A percentile compares a stretch with the other conserved stretches of the same genome.
Conservation (phyloP, 2,888 invertebrate species). For the Alviniconcha strummeri region DNA sequence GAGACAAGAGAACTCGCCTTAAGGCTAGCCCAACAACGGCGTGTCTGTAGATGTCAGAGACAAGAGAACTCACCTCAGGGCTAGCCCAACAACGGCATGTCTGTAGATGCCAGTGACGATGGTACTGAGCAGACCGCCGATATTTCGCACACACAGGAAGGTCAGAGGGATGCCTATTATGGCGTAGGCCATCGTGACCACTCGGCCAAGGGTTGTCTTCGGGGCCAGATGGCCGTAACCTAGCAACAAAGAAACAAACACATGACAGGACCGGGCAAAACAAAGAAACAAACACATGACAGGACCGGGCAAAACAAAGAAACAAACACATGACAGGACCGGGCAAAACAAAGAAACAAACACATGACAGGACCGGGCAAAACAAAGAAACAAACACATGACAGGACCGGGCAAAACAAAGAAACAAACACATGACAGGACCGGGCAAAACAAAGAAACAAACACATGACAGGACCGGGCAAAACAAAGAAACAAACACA, state of each 20-base stretch:
- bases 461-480: too few species aligned
- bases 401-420: too few species aligned
- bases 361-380: too few species aligned
- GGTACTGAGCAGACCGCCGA: slow-evolving; percentile 93
- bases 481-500: too few species aligned
- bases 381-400: too few species aligned
- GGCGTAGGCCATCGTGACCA: slow-evolving; percentile 93
- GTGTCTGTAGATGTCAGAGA: background rate
- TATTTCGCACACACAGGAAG: slow-evolving; percentile 93
- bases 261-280: too few species aligned
- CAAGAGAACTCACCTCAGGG: slow-evolving; percentile 20
- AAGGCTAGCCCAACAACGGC: background rate
- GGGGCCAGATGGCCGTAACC: slow-evolving; percentile 98
- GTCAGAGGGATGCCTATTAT: slow-evolving; percentile 96
- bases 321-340: too few species aligned
- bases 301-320: too few species aligned
- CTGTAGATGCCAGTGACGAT: slow-evolving; percentile 87
- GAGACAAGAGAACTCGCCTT: background rate
- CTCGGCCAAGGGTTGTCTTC: slow-evolving; percentile 87
- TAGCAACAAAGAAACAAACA: slow-evolving; percentile 73
- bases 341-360: too few species aligned
- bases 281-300: too few species aligned
- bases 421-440: too few species aligned
- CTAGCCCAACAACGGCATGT: slow-evolving; percentile 35
- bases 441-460: too few species aligned